phyloP scores from a whole-genome alignment of 2,888 invertebrate species.

The Hydropsyche betteni region DNA sequence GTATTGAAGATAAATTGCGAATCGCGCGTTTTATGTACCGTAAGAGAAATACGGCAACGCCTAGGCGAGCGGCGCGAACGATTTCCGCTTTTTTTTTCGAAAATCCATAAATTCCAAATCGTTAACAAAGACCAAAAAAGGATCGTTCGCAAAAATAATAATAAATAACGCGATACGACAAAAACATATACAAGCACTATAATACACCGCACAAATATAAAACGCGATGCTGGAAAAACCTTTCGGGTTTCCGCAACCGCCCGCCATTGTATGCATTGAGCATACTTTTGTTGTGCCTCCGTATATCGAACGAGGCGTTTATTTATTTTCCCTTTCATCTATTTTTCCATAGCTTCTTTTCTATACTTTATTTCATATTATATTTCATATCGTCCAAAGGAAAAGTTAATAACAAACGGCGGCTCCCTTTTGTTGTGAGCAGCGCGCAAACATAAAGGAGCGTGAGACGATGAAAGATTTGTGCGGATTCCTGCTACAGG shows the following conservation, averaged over 20 bases:
- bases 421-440: background rate
- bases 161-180: constrained; percentile 5
- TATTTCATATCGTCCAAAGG: background rate
- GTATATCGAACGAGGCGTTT: constrained; percentile 3
- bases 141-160: constrained; percentile 4
- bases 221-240: too few species aligned
- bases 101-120: constrained; percentile 34
- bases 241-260: too few species aligned
- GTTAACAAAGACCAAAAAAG: constrained; percentile 24
- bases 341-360: too few species aligned
- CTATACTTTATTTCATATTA: too few species aligned
- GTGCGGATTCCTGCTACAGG: constrained; percentile 20
- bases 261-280: too few species aligned
- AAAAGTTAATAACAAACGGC: constrained; percentile 32
- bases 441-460: constrained; percentile 5
- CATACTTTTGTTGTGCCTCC: too few species aligned
- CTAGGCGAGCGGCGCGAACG: background rate
- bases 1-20: constrained; percentile 22
- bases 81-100: constrained; percentile 23
- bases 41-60: constrained; percentile 22
- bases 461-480: constrained; percentile 32
- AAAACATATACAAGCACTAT: background rate
- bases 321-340: constrained; percentile 13
- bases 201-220: too few species aligned
- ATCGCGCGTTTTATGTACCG: constrained; percentile 26